phyloP scores from a whole-genome alignment of 64 coral and sea anemone genomes.

The Pocillopora verrucosa region DNA sequence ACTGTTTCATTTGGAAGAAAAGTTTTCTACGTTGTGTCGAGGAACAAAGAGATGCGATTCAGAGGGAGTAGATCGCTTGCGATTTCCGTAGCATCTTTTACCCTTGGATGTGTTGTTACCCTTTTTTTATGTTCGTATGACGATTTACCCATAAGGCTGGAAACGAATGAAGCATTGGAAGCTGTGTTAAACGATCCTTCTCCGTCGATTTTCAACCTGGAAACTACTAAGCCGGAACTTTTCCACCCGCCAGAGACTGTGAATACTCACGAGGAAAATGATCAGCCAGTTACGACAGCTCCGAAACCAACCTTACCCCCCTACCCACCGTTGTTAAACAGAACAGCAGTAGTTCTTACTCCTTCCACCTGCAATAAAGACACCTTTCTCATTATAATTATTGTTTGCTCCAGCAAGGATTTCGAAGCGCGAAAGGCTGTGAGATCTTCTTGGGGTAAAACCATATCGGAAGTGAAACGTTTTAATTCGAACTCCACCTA shows the following conservation, averaged over 20 bases:
- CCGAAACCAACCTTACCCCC: constrained; percentile 1
- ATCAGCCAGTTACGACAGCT: background rate
- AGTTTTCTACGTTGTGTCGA: background rate
- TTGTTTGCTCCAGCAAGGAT: constrained; percentile 71
- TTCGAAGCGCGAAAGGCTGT: constrained; percentile 84
- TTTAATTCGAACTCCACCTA: background rate
- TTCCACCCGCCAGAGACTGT: no score
- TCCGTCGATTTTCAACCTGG: background rate
- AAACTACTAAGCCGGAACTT: background rate
- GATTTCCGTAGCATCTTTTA: constrained; percentile 3
- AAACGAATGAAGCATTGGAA: background rate
- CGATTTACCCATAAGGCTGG: background rate
- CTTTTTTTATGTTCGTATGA: background rate
- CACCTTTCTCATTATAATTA: constrained; percentile 61
- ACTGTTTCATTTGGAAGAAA: background rate
- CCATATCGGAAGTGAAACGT: constrained; percentile 3
- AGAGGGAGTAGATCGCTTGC: background rate
- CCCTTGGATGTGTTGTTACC: background rate
- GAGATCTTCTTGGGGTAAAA: constrained; percentile 77
- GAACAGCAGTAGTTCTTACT: constrained; percentile 42
- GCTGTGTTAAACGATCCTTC: background rate
- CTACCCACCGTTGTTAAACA: constrained; percentile 57
- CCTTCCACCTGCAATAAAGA: constrained; percentile 30
- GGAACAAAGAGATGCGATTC: background rate
- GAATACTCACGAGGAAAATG: background rate